Base-by-base conservation (phyloP, 2,113 vertebrate species). In the Pheucticus melanocephalus region DNA sequence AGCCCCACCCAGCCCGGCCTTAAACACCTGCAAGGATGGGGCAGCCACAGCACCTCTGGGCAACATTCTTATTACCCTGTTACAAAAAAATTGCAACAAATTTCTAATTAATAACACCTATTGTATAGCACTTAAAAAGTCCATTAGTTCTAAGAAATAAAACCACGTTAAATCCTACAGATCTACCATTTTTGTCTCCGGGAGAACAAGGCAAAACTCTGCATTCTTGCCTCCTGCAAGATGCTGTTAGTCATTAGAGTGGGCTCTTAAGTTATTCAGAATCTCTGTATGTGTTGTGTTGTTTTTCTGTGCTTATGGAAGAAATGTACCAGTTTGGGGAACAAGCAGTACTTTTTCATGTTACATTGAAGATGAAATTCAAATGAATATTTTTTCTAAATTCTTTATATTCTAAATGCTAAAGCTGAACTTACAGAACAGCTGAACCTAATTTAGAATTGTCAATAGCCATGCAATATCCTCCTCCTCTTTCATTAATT, bases 221-320 rank as follows among this genome's bases (percentile, higher is more conserved):
- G 19, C 56, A 63, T 59, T 63, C 76, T 70, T 96, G 60, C 44
- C 24, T 92, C 15, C 31, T 19, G 54, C 44, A 71, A 83, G 51
- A 86, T 50, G 69, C 64, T 90, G 50, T 92, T 91, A 95, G 86
- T 95, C 92, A 94, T 81, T 83, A 79, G 82, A 94, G 83, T 53
- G 72, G 77, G 83, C 24, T 71, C 23, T 71, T 40, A 70, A 81
- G 70, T 94, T 60, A 94, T 68, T 78, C 91, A 78, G 33, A 89
- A 64, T 84, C 78, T 81, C 88, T 92, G 0, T 69, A 90, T 53
- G 68, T 33, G 44, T 64, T 66, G 42, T 61, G 48, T 61, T 88
- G 82, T 40, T 93, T 88, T 86, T 63, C 45, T 77, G 25, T 65
- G 64, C 56, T 80, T 94, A 83, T 23, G 60, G 60, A 70, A 81